Evolutionary conservation across 2,888 invertebrate species (phyloP), one percentile per base, ranked within the genome.

Genomic region (Mycalesis mineus): DNA sequence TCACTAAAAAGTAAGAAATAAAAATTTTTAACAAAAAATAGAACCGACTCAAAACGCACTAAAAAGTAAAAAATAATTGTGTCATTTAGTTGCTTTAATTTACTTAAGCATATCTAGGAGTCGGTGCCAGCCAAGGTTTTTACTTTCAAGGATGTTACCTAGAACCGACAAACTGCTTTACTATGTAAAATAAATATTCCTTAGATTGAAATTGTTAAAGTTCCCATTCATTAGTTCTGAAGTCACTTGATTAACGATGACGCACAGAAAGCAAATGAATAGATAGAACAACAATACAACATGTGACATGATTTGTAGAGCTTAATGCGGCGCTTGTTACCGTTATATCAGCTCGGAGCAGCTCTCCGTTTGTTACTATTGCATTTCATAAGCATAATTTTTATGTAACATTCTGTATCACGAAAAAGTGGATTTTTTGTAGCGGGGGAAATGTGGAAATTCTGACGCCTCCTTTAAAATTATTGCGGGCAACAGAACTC

Each of bases 191-290:
- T n/a, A n/a, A n/a, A n/a, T n/a, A n/a, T n/a, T n/a, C n/a, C n/a
- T n/a, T n/a, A n/a, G n/a, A n/a, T n/a, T 22, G 11, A 40, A 17
- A 56, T 55, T 49, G 49, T 40, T 53, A 53, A 29, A 53, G 31
- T 44, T 29, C 42, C 41, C 47, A 39, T 14, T 47, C 50, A 31
- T 44, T 42, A 54, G 47, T 45, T 59, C 42, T n/a, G n/a, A 48
- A 60, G 37, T 15, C 17, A 17, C 22, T 45, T 60, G 54, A 57
- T 62, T 55, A 60, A 60, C 52, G 57, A 62, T 62, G 62, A 62
- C 59, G 54, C 57, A 62, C 33, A 47, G 51, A 31, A 52, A 53
- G 36, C 14, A 36, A 57, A 60, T 60, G 57, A 45, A 60, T 49
- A 51, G 59, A 62, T 52, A 47, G 55, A 60, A 55, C 57, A 54